Evolutionary conservation across 2,113 vertebrate species (phyloP).

Genomic region (Aspidoscelis tigris): DNA sequence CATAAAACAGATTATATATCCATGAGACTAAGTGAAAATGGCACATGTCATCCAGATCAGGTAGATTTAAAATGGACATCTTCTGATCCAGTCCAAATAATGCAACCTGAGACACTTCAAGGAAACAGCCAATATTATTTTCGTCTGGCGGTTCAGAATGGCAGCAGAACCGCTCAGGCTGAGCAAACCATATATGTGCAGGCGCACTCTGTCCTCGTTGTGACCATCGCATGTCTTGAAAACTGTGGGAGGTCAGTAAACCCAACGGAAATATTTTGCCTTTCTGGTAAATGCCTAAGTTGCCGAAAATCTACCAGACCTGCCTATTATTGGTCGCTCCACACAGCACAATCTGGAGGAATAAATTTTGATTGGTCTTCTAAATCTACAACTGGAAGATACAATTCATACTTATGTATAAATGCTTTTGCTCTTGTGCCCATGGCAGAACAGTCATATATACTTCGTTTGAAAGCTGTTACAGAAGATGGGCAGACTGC

Average conservation of each 20-base stretch:
- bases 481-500: constrained; percentile 58
- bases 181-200: constrained; percentile 58
- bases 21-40: not conserved
- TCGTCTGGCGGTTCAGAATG: constrained; percentile 64
- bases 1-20: not conserved
- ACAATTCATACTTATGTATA: constrained; percentile 61
- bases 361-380: constrained; percentile 70
- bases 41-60: constrained; percentile 62
- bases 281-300: constrained; percentile 67
- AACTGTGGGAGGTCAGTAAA: constrained; percentile 66
- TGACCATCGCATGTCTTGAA: constrained; percentile 60
- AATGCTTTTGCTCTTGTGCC: constrained; percentile 63
- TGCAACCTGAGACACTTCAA: constrained; percentile 58
- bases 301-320: constrained; percentile 46
- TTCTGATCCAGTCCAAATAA: constrained; percentile 36
- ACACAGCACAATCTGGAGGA: constrained; percentile 29
- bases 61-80: constrained; percentile 57
- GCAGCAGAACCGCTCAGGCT: not conserved
- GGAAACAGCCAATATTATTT: constrained; percentile 61
- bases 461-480: constrained; percentile 41
- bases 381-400: constrained; percentile 65
- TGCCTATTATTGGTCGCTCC: constrained; percentile 68
- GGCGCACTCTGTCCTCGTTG: not conserved
- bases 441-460: constrained; percentile 14
- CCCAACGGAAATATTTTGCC: constrained; percentile 67